Evolutionary conservation across 2,888 invertebrate species (phyloP).

Genomic region (Mellilla xanthometata): DNA sequence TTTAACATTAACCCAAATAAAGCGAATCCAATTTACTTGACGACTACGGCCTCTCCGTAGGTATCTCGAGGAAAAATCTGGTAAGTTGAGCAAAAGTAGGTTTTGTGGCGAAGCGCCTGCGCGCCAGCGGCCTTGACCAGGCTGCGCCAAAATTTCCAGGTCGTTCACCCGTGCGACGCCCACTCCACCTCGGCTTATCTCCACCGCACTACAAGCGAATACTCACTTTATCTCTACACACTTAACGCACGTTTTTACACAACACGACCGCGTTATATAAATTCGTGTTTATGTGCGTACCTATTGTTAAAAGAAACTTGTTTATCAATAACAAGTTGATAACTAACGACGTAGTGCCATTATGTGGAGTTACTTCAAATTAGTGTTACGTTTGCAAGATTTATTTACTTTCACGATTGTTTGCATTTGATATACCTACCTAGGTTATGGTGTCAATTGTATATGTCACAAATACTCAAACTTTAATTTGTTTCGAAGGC

Average conservation of each 20-base stretch:
- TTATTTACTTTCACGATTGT: too few species aligned
- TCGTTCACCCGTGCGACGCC: constrained; percentile 76
- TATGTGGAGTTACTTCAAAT: constrained; percentile 41
- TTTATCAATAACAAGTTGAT: constrained; percentile 68
- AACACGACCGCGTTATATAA: constrained; percentile 60
- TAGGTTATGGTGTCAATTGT: too few species aligned
- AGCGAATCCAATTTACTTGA: constrained; percentile 6
- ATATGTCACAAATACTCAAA: too few species aligned
- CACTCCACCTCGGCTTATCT: constrained; percentile 75
- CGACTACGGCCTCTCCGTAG: constrained; percentile 9
- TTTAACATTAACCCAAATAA: constrained; percentile 12
- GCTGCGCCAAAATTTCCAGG: constrained; percentile 81
- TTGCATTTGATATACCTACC: too few species aligned
- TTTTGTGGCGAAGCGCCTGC: constrained; percentile 52
- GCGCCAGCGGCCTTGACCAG: constrained; percentile 78
- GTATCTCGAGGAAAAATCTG: constrained; percentile 10
- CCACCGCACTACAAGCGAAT: constrained; percentile 48
- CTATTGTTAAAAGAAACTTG: constrained; percentile 72
- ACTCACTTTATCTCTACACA: constrained; percentile 36
- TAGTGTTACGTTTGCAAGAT: constrained; percentile 5
- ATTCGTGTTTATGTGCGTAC: constrained; percentile 67
- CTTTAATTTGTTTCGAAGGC: too few species aligned
- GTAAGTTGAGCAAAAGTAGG: constrained; percentile 25
- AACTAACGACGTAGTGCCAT: constrained; percentile 37
- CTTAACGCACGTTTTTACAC: constrained; percentile 37